phyloP scores from a whole-genome alignment of 2,888 invertebrate species.

The Orchesella flavescens region DNA sequence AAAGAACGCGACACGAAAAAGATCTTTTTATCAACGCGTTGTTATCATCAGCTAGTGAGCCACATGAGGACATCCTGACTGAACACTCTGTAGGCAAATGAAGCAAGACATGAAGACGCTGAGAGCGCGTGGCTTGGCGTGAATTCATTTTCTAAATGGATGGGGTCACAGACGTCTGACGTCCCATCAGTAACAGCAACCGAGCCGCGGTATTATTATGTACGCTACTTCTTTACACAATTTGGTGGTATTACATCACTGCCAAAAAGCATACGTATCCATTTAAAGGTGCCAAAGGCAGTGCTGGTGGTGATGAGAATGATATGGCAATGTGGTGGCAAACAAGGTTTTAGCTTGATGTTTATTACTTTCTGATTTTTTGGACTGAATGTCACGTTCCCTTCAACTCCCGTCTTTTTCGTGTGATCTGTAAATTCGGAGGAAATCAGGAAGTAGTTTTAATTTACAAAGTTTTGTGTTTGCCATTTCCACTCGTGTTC shows the following conservation, averaged over 20 bases:
- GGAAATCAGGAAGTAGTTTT: conserved; percentile 27
- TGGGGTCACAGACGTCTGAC: conserved; percentile 61
- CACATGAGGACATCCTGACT: conserved; percentile 53
- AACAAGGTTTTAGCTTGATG: conserved; percentile 8
- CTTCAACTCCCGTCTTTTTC: background rate
- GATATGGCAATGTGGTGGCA: conserved; percentile 23
- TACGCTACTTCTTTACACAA: conserved; percentile 27
- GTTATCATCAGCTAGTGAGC: conserved; percentile 44
- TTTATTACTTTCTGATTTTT: conserved; percentile 26
- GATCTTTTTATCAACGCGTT: background rate
- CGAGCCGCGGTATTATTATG: conserved; percentile 35
- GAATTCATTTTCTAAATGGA: conserved; percentile 66
- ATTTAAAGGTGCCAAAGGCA: conserved; percentile 21
- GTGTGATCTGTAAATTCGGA: background rate
- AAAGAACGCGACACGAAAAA: conserved; percentile 22
- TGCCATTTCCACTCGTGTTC: background rate
- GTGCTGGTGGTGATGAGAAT: conserved; percentile 8
- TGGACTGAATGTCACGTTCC: conserved; percentile 17
- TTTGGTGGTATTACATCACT: conserved; percentile 47
- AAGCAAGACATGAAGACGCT: conserved; percentile 60
- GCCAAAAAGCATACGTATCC: conserved; percentile 51
- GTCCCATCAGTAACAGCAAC: conserved; percentile 49
- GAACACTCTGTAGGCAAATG: conserved; percentile 49
- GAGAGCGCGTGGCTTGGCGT: conserved; percentile 64
- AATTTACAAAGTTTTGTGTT: background rate